Conservation (phyloP, 2,888 invertebrate genomes). For the Brachyptera risi region DNA sequence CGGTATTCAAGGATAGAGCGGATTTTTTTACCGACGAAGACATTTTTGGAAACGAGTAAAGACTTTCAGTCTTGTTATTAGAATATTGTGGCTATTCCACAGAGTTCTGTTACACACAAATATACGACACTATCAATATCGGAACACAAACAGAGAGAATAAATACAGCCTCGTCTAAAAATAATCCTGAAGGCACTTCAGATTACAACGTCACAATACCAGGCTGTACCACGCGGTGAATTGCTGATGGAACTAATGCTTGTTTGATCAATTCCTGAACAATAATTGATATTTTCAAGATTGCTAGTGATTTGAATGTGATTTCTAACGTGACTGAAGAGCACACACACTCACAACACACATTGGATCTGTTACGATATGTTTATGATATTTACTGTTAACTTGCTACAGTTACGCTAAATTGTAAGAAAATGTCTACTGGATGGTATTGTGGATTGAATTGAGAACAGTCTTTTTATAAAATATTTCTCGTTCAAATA, state of each 20-base stretch:
- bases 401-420: neutral
- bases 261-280: neutral
- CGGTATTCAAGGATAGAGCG: neutral
- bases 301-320: neutral
- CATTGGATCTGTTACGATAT: neutral
- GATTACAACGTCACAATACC: neutral
- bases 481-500: slow-evolving; percentile 11
- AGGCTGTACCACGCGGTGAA: neutral
- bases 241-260: neutral
- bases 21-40: slow-evolving; percentile 10
- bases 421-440: neutral
- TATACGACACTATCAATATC: neutral
- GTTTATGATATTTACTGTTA: slow-evolving; percentile 21
- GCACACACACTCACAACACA: neutral
- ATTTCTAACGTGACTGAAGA: neutral
- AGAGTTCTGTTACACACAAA: neutral
- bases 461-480: slow-evolving; percentile 11
- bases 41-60: slow-evolving; percentile 23
- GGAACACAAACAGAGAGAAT: neutral
- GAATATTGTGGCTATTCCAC: too few species aligned
- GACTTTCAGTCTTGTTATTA: too few species aligned
- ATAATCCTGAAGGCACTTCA: neutral
- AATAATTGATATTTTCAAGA: neutral
- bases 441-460: slow-evolving; percentile 13
- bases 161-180: neutral